A percentile compares a stretch with the other conserved stretches of the same genome.
These are phyloP conservation scores for Dryomyza anilis DNA, from an alignment of 2,888 invertebrate species.

Conservation along the genomic window DNA sequence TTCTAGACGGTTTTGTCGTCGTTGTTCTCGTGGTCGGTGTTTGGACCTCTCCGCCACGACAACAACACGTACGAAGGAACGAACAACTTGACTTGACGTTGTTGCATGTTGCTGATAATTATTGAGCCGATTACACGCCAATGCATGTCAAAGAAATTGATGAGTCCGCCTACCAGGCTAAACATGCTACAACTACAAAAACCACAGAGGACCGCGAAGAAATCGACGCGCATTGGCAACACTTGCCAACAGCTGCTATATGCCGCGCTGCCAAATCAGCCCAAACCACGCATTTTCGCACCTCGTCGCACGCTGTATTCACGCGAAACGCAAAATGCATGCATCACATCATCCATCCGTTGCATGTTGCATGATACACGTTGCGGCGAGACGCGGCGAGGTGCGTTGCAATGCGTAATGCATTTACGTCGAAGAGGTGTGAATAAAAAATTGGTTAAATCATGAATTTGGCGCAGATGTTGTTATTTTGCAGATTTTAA, in stretches of 20 bases:
- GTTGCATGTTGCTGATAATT: constrained; percentile 20
- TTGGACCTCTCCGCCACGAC: not conserved
- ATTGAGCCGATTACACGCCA: constrained; percentile 22
- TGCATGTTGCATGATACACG: not conserved
- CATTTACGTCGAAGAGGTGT: not conserved
- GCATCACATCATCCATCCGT: too few relatives aligned
- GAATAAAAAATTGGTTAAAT: not conserved
- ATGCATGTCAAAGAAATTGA: constrained; percentile 32
- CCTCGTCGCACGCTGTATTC: constrained; percentile 1
- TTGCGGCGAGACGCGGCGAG: not conserved
- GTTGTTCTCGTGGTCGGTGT: not conserved
- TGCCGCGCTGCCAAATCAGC: not conserved
- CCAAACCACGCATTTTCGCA: constrained; percentile 26
- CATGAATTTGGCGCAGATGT: not conserved
- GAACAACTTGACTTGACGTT: constrained; percentile 2
- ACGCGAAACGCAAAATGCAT: not conserved
- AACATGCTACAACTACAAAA: not conserved
- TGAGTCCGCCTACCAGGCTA: constrained; percentile 27
- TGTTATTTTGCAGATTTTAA: too few relatives aligned
- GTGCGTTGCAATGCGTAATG: not conserved
- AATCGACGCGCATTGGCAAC: not conserved
- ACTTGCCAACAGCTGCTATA: not conserved
- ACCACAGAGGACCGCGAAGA: constrained; percentile 1
- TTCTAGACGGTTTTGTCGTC: too few relatives aligned
- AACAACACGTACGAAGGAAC: not conserved